Evolutionary conservation across 2,888 invertebrate genomes (phyloP), one percentile per base, ranked within the genome.

Genomic region (Rhimphoctona megacephalus): DNA sequence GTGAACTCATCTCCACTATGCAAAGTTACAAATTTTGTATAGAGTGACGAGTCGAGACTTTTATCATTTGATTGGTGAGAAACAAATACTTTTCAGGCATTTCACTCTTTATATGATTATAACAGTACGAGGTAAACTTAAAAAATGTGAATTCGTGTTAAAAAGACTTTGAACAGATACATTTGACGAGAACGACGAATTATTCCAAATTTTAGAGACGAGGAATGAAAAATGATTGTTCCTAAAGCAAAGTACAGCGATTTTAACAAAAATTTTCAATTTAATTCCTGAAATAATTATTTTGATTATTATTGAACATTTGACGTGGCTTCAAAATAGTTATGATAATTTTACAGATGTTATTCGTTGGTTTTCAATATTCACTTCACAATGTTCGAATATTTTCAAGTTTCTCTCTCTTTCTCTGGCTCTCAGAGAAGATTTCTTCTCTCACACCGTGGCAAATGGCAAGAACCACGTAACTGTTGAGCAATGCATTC

Each of bases 401-500:
- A 43, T 25, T 14, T 25, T 69, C 2, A 7, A 7, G 17, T 8
- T 19, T 25, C 19, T 64, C 33, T 33, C 19, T 66, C 9, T 64
- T 14, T 30, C 5, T 30, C 11, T 46, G 14, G 6, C 64, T 30
- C 33, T 33, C 7, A 11, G 30, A 49, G 64, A 49, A 17, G 22
- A 25, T 49, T 66, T 33, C 33, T 19, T 61, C 33, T 43, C 17
- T 36, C 30, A 46, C n/a, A 25, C 70, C 7, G 52, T n/a, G 61
- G 64, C 64, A 73, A 66, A 46, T 66, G 66, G 61, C 57, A 30
- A 80, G 70, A 61, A 46, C 43, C 70, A 80, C 25, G 33, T 49
- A 70, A 22, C 81, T 33, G 72, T 43, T 46, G 43, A 67, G 36
- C 77, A 81, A 88, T 87, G 82, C 73, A 88, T 88, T 85, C 85